Evolutionary conservation across 2,797 vertebrate species (phyloP).

Genomic region (Gallinago nigripennis): DNA sequence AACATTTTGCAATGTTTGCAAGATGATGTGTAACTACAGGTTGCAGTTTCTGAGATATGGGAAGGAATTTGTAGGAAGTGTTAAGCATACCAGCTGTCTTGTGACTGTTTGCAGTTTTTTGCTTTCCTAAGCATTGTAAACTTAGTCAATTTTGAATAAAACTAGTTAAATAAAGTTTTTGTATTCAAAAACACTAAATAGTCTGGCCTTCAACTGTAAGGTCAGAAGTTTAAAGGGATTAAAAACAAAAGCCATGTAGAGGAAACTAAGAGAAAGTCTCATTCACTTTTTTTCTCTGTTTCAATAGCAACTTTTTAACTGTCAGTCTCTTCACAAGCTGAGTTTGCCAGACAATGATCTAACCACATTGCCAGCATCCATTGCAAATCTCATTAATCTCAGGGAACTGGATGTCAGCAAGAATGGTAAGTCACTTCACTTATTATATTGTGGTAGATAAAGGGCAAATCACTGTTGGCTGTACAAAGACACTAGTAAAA

Average conservation of each 20-base stretch:
- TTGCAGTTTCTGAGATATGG: background rate
- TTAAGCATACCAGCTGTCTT: background rate
- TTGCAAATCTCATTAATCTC: constrained; percentile 99
- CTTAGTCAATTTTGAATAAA: background rate
- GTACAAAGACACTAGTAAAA: background rate
- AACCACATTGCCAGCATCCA: constrained; percentile 90
- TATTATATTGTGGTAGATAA: background rate
- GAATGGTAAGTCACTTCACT: constrained; percentile 89
- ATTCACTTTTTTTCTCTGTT: constrained; percentile 54
- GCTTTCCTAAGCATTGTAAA: background rate
- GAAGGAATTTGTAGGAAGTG: background rate
- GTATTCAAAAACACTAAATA: background rate
- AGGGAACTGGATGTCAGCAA: constrained; percentile 99
- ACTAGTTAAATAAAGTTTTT: background rate
- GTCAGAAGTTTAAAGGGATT: constrained; percentile 4
- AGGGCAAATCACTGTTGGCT: background rate
- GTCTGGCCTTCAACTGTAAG: background rate
- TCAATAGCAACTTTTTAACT: constrained; percentile 98
- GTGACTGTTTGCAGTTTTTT: background rate
- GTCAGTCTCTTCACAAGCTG: constrained; percentile 94
- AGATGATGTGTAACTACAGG: background rate
- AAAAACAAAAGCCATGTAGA: background rate
- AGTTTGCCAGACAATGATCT: constrained; percentile 99
- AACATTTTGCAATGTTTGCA: background rate
- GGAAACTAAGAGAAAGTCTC: constrained; percentile 28